These are phyloP conservation scores for Alethe diademata DNA, from an alignment of 2,113 vertebrate genomes.

Conservation along the genomic window DNA sequence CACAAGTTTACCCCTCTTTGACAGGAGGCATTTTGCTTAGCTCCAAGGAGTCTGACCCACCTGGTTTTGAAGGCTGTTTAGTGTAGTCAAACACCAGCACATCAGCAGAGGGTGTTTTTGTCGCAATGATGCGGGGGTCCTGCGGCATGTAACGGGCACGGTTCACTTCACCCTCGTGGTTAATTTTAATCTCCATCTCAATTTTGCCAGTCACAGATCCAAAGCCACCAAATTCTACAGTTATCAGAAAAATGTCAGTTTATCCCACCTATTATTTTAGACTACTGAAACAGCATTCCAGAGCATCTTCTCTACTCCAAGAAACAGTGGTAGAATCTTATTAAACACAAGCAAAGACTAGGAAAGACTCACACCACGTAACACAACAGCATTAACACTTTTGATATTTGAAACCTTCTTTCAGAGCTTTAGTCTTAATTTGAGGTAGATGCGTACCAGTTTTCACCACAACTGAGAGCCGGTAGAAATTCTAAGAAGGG, in stretches of 20 bases:
- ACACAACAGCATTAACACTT: neutral
- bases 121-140: constrained; percentile 90
- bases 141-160: constrained; percentile 92
- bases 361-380: neutral
- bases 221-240: constrained; percentile 90
- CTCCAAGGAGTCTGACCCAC: constrained; percentile 58
- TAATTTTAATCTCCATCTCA: constrained; percentile 94
- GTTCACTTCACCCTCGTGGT: constrained; percentile 95
- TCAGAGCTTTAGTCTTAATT: neutral
- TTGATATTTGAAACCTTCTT: neutral
- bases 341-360: neutral
- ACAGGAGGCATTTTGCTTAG: neutral
- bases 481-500: neutral
- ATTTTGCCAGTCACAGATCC: constrained; percentile 93
- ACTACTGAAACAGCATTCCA: neutral
- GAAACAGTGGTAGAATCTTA: neutral
- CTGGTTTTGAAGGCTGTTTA: constrained; percentile 90
- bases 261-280: neutral
- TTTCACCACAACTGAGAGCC: neutral
- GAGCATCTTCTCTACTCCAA: neutral
- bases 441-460: neutral
- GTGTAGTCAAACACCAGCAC: constrained; percentile 94
- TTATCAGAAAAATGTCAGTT: neutral
- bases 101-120: constrained; percentile 92
- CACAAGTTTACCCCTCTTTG: neutral